Evolutionary conservation across 2,888 invertebrate genomes (phyloP).

Genomic region (Hirtodrosophila alboralis): DNA sequence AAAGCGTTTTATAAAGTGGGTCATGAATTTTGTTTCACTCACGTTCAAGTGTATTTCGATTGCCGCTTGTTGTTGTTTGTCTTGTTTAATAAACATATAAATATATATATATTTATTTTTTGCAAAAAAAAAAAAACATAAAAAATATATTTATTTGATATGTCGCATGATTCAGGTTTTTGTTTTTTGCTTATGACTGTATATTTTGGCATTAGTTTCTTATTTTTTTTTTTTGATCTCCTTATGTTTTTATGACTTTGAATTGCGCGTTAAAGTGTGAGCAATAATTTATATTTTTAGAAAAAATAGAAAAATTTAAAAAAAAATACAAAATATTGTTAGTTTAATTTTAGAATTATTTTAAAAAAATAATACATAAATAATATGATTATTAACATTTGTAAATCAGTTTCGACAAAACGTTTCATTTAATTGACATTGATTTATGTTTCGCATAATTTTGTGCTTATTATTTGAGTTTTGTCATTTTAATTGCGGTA

Average conservation of each 20-base stretch:
- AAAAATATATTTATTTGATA: conserved; percentile 42
- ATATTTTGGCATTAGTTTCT: conserved; percentile 20
- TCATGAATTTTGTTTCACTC: conserved; percentile 84
- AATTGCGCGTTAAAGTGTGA: no score
- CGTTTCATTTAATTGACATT: conserved; percentile 51
- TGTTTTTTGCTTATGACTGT: conserved; percentile 20
- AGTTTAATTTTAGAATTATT: no score
- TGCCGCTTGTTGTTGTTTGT: conserved; percentile 54
- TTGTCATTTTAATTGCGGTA: conserved; percentile 51
- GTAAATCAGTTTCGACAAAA: conserved; percentile 14
- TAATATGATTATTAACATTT: background rate
- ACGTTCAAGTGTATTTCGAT: conserved; percentile 83
- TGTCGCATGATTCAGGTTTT: conserved; percentile 57
- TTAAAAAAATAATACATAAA: no score
- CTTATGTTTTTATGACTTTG: conserved; percentile 2
- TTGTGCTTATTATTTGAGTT: conserved; percentile 31
- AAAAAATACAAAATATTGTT: no score
- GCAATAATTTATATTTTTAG: no score
- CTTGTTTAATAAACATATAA: no score
- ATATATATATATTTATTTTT: conserved; percentile 32
- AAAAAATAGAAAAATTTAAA: no score
- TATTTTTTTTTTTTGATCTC: conserved; percentile 7
- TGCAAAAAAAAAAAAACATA: conserved; percentile 41
- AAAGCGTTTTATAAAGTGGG: conserved; percentile 82
- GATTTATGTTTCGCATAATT: conserved; percentile 47